Evolutionary conservation across 2,888 invertebrate genomes (phyloP).

Genomic region (Capitulum mitella): DNA sequence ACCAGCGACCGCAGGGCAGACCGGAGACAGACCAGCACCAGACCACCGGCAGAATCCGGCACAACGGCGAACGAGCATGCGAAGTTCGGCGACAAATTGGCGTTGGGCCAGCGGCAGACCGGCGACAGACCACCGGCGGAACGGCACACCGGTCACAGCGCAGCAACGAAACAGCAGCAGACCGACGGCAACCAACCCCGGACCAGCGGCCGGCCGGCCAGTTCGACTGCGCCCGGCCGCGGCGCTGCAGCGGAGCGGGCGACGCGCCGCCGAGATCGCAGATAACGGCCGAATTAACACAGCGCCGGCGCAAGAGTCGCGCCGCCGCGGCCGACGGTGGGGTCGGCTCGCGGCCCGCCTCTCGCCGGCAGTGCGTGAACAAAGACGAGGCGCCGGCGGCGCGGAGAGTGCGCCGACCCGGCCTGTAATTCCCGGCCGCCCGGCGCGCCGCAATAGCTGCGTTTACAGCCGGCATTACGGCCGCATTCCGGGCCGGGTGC

Average conservation of each 20-base stretch:
- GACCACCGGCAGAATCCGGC: too few species aligned
- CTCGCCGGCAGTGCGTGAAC: background rate
- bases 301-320: background rate
- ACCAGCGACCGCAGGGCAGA: too few species aligned
- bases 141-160: too few species aligned
- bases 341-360: background rate
- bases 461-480: slow-evolving; percentile 4
- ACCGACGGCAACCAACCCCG: too few species aligned
- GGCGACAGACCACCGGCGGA: background rate
- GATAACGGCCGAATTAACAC: background rate
- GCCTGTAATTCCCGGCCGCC: background rate
- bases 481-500: background rate
- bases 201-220: too few species aligned
- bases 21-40: too few species aligned
- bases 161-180: too few species aligned
- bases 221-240: too few species aligned
- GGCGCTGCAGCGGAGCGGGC: too few species aligned
- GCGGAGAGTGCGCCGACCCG: background rate
- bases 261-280: background rate
- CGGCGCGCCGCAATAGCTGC: slow-evolving; percentile 1
- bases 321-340: too few species aligned
- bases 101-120: background rate
- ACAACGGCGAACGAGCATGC: background rate
- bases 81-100: background rate
- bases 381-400: background rate